These are phyloP conservation scores for Phengaris alcon DNA, from an alignment of 2,888 invertebrate species.

Conservation along the genomic window DNA sequence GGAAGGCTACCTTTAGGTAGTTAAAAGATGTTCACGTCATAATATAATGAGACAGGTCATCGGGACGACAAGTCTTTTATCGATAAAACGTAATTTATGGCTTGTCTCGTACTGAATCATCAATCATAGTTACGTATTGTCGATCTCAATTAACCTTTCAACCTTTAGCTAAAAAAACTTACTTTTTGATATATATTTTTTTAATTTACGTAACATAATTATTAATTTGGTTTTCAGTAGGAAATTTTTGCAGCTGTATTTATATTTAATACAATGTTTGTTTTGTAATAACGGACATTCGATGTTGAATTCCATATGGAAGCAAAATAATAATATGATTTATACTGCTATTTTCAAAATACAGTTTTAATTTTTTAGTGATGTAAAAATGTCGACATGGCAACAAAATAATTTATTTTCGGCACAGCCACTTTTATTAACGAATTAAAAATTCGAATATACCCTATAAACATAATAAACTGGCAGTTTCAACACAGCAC, in stretches of 20 bases:
- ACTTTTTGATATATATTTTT: too few relatives aligned
- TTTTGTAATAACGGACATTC: too few relatives aligned
- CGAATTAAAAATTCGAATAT: background rate
- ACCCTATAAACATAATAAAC: background rate
- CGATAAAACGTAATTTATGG: background rate
- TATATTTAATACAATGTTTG: too few relatives aligned
- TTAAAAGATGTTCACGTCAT: slow-evolving; percentile 6
- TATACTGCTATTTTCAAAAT: background rate
- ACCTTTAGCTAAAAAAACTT: background rate
- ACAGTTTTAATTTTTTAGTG: background rate
- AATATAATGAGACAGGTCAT: background rate
- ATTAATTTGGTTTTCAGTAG: background rate
- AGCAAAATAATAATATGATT: too few relatives aligned
- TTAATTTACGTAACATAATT: too few relatives aligned
- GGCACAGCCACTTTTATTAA: background rate
- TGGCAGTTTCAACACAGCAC: slow-evolving; percentile 23
- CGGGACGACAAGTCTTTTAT: slow-evolving; percentile 8
- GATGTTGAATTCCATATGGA: too few relatives aligned
- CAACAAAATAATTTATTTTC: background rate
- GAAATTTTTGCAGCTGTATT: too few relatives aligned
- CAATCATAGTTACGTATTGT: slow-evolving; percentile 15
- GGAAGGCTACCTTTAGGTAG: background rate
- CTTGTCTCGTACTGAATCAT: background rate
- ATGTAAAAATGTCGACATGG: background rate
- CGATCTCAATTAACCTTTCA: background rate